These are phyloP conservation scores for Acronicta alni DNA, from an alignment of 2,888 invertebrate species.

Conservation along the genomic window DNA sequence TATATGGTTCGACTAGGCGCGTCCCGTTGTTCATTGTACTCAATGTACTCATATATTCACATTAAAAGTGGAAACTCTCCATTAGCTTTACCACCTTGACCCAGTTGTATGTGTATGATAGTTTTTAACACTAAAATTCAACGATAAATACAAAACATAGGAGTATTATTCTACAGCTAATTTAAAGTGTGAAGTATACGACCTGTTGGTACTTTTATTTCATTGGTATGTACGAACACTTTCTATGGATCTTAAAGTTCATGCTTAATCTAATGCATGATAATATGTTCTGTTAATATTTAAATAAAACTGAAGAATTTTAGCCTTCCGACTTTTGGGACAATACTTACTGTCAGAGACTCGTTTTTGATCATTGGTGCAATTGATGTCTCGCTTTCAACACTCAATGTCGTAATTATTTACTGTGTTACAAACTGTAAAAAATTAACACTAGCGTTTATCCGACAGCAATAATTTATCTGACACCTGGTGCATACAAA, in stretches of 20 bases:
- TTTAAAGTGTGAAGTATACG: conserved; percentile 7
- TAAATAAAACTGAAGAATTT: too few relatives aligned
- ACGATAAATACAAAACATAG: conserved; percentile 40
- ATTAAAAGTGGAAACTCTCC: conserved; percentile 68
- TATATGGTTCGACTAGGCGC: conserved; percentile 51
- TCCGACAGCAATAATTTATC: conserved; percentile 44
- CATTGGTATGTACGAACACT: not conserved
- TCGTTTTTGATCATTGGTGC: not conserved
- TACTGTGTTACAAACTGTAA: conserved; percentile 14
- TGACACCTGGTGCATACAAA: conserved; percentile 36
- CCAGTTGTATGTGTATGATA: conserved; percentile 47
- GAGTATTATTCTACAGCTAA: conserved; percentile 26
- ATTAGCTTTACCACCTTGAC: conserved; percentile 70
- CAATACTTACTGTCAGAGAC: not conserved
- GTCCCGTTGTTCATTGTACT: conserved; percentile 68
- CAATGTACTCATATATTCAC: conserved; percentile 55
- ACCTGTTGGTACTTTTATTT: conserved; percentile 7
- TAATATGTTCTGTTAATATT: too few relatives aligned
- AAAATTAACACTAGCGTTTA: conserved; percentile 24
- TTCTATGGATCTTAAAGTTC: not conserved
- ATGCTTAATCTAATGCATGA: too few relatives aligned
- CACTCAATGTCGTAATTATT: conserved; percentile 15
- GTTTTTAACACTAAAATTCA: conserved; percentile 45
- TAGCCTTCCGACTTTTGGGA: not conserved
- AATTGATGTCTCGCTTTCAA: conserved; percentile 5